phyloP scores from a whole-genome alignment of 64 coral and sea anemone species.

The Actinia equina region DNA sequence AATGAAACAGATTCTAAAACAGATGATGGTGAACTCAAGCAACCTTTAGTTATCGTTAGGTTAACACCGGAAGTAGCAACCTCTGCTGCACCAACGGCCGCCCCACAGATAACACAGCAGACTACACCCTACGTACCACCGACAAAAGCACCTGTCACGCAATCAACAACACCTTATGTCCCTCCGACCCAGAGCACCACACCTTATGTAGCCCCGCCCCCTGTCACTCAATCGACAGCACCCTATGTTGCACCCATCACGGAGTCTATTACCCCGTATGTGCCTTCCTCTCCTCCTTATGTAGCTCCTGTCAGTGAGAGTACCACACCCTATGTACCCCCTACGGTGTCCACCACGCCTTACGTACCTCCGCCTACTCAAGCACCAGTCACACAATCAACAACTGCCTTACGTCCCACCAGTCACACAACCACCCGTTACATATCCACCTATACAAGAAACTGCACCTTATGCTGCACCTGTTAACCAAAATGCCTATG shows the following conservation, averaged over 20 bases:
- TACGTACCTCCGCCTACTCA: neutral
- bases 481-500: neutral
- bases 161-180: neutral
- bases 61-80: neutral
- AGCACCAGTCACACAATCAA: neutral
- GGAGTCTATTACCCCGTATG: neutral
- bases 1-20: neutral
- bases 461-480: neutral
- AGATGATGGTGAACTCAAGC: neutral
- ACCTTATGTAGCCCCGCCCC: neutral
- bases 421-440: neutral
- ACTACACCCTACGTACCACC: neutral
- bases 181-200: neutral
- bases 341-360: neutral
- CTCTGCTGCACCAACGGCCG: neutral
- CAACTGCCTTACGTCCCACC: slow-evolving; percentile 7
- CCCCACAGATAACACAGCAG: neutral
- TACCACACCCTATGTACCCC: neutral
- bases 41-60: neutral
- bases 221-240: neutral
- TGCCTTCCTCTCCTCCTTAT: neutral
- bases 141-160: neutral
- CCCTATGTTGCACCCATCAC: neutral
- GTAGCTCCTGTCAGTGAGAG: neutral
- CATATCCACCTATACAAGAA: slow-evolving; percentile 12